Percentiles rank a stretch among this genome's conserved stretches.
Evolutionary conservation across 2,888 invertebrate species (phyloP).

Genomic region (Conchocele bisecta): DNA sequence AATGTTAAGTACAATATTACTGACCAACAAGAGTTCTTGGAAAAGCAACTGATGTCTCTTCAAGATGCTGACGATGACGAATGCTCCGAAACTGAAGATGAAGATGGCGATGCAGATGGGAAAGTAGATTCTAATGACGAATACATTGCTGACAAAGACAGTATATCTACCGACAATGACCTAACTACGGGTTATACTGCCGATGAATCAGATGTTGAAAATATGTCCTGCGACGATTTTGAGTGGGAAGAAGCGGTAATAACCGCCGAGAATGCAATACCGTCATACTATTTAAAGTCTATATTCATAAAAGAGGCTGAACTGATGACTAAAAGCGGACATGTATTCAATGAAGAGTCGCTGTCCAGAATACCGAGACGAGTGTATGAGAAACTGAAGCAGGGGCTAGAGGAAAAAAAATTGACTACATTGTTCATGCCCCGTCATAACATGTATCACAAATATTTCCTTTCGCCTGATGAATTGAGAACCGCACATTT

Average conservation of each 20-base stretch:
- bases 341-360: not conserved
- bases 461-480: no score
- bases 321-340: not conserved
- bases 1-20: constrained; percentile 6
- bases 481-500: no score
- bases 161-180: no score
- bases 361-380: constrained; percentile 8
- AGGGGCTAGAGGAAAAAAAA: constrained; percentile 7
- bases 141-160: not conserved
- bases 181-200: no score
- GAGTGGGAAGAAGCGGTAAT: no score
- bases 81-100: not conserved
- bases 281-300: constrained; percentile 30
- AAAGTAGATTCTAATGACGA: not conserved
- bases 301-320: constrained; percentile 43
- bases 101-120: not conserved
- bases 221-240: no score
- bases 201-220: no score
- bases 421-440: constrained; percentile 25
- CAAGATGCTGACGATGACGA: not conserved
- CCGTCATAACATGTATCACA: constrained; percentile 6
- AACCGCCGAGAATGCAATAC: constrained; percentile 33
- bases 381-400: constrained; percentile 12
- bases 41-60: not conserved
- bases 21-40: not conserved